Evolutionary conservation across 2,888 invertebrate genomes (phyloP).

Genomic region (Mythimna albipuncta): DNA sequence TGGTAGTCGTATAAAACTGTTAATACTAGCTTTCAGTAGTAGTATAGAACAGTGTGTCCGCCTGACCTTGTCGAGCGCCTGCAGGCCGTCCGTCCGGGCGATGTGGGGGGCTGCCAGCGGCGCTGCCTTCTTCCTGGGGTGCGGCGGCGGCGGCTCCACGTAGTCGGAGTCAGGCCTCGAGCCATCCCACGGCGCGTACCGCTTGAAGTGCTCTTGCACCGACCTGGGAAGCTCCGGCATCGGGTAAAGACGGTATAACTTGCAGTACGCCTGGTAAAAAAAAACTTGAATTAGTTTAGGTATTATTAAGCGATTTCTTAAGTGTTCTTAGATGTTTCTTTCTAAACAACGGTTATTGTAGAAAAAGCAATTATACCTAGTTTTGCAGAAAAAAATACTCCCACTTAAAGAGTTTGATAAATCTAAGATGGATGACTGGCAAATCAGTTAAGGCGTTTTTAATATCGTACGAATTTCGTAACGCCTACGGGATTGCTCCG

Average conservation of each 20-base stretch:
- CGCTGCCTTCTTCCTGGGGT: conserved; percentile 26
- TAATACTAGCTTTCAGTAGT: background rate
- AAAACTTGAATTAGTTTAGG: background rate
- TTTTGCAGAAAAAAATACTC: no score
- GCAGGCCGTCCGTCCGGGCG: conserved; percentile 63
- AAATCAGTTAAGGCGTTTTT: no score
- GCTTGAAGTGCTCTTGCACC: conserved; percentile 75
- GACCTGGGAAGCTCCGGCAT: conserved; percentile 78
- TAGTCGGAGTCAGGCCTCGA: conserved; percentile 69
- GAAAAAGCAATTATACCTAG: no score
- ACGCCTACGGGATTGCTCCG: no score
- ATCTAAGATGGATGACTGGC: no score
- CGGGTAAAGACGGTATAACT: conserved; percentile 81
- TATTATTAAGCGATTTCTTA: no score
- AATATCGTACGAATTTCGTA: no score
- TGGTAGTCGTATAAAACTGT: no score
- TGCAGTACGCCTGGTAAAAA: conserved; percentile 80
- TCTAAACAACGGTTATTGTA: no score
- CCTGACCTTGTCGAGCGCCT: conserved; percentile 46
- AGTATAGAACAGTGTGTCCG: background rate
- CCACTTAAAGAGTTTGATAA: no score
- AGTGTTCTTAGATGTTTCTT: no score
- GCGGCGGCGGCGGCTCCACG: conserved; percentile 62
- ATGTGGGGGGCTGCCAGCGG: conserved; percentile 17
- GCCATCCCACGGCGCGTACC: conserved; percentile 75